Percentiles rank a stretch among this genome's conserved stretches.
Evolutionary conservation across 1,140 invertebrate genomes (phyloP).

Genomic region (Saccostrea cuccullata): DNA sequence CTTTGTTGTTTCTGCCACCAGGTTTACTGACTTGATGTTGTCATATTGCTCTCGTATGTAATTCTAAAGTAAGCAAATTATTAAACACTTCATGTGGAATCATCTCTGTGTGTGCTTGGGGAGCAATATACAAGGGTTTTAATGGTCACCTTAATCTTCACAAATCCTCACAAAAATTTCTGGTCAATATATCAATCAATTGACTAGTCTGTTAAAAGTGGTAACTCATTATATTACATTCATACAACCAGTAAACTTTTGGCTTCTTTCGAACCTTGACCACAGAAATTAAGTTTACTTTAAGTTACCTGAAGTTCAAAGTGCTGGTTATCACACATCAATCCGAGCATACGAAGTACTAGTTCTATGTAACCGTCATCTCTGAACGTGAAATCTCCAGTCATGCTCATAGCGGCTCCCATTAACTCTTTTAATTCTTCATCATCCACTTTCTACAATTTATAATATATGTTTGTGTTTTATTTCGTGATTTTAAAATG

Average conservation of each 20-base stretch:
- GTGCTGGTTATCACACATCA: constrained; percentile 77
- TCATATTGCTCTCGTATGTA: constrained; percentile 76
- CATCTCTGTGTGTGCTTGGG: too few relatives aligned
- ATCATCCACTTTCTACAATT: constrained; percentile 55
- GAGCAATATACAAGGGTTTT: too few relatives aligned
- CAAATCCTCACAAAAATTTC: too few relatives aligned
- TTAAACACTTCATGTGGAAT: too few relatives aligned
- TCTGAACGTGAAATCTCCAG: constrained; percentile 66
- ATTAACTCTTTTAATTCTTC: constrained; percentile 59
- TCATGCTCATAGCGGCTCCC: constrained; percentile 46
- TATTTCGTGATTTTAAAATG: too few relatives aligned
- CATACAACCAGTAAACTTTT: too few relatives aligned
- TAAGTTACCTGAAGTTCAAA: constrained; percentile 68
- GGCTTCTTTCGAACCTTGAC: not conserved
- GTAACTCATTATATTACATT: too few relatives aligned
- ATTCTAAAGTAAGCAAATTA: constrained; percentile 59
- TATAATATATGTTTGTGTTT: too few relatives aligned
- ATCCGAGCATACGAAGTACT: constrained; percentile 71
- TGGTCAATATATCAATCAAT: too few relatives aligned
- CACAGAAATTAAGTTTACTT: too few relatives aligned
- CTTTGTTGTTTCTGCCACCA: constrained; percentile 71
- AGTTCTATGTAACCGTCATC: constrained; percentile 75
- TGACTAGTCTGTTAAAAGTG: too few relatives aligned
- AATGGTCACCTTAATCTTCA: too few relatives aligned
- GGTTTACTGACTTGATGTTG: constrained; percentile 76